phyloP scores from a whole-genome alignment of 1,140 invertebrate genomes.

The Dinoponera quadriceps region DNA sequence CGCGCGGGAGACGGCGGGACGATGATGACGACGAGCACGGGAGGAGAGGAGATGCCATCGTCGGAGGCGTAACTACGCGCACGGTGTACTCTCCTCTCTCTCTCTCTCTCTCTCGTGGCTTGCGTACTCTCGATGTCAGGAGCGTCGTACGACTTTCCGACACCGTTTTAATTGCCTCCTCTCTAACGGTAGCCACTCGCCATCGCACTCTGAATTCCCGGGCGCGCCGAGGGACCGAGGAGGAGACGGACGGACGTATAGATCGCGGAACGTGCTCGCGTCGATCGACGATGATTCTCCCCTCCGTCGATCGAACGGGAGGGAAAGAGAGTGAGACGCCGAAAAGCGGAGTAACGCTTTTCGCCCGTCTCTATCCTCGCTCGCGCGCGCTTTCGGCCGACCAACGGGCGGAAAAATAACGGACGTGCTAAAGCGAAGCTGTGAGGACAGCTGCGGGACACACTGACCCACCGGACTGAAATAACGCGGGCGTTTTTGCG shows the following conservation, averaged over 20 bases:
- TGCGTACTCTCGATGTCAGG: conserved; percentile 58
- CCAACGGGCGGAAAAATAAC: conserved; percentile 50
- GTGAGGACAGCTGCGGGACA: conserved; percentile 64
- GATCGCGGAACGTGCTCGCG: background rate
- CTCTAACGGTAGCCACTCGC: conserved; percentile 80
- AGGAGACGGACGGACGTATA: conserved; percentile 14
- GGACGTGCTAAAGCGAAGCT: conserved; percentile 39
- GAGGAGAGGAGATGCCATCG: conserved; percentile 38
- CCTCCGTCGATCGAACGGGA: conserved; percentile 55
- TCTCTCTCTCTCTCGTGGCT: too few species aligned
- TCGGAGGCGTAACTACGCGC: conserved; percentile 4
- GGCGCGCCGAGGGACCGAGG: conserved; percentile 2
- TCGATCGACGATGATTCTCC: conserved; percentile 25
- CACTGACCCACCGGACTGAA: conserved; percentile 51
- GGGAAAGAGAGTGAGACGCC: background rate
- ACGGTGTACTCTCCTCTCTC: conserved; percentile 1
- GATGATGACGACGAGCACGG: conserved; percentile 71
- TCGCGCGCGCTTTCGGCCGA: background rate
- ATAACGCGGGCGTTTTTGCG: conserved; percentile 22
- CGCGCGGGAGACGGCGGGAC: conserved; percentile 36
- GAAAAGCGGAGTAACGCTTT: too few species aligned
- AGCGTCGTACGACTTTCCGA: conserved; percentile 80
- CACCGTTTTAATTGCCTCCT: conserved; percentile 85
- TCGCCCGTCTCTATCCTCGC: background rate
- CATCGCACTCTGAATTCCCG: conserved; percentile 61